These are phyloP conservation scores for Ctenopoma kingsleyae DNA, from an alignment of 2,797 vertebrate species.

Conservation along the genomic window DNA sequence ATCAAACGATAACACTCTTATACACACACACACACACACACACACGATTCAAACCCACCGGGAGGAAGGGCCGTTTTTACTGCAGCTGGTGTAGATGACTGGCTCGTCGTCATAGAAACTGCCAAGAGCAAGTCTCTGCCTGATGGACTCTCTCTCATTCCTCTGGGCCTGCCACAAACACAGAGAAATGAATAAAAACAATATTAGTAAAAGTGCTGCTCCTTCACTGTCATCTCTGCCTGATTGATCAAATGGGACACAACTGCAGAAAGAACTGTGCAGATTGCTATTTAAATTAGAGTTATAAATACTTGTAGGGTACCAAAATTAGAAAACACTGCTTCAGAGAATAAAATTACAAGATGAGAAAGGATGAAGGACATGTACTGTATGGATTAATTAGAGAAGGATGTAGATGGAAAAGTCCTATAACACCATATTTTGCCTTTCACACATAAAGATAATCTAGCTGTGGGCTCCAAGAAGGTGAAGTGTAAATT, in stretches of 20 bases:
- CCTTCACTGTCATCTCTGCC: conserved; percentile 3
- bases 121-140: conserved; percentile 97
- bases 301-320: conserved; percentile 15
- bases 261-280: not conserved
- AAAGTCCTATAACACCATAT: conserved; percentile 15
- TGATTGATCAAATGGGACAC: conserved; percentile 11
- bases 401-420: not conserved
- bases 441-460: conserved; percentile 3
- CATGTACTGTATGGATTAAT: conserved; percentile 9
- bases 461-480: conserved; percentile 1
- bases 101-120: conserved; percentile 99
- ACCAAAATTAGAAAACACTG: conserved; percentile 16
- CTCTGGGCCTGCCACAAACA: conserved; percentile 90
- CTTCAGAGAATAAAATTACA: conserved; percentile 8
- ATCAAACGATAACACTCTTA: conserved; percentile 45
- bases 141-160: conserved; percentile 97
- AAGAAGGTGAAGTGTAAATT: not conserved
- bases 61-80: conserved; percentile 92
- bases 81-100: conserved; percentile 95
- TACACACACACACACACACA: conserved; percentile 22
- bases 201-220: conserved; percentile 22
- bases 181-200: conserved; percentile 32
- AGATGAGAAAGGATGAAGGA: not conserved
- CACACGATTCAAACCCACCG: conserved; percentile 83
- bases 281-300: conserved; percentile 19